Base-by-base conservation (phyloP, 1,140 invertebrate genomes). In the Carposina sasakii region DNA sequence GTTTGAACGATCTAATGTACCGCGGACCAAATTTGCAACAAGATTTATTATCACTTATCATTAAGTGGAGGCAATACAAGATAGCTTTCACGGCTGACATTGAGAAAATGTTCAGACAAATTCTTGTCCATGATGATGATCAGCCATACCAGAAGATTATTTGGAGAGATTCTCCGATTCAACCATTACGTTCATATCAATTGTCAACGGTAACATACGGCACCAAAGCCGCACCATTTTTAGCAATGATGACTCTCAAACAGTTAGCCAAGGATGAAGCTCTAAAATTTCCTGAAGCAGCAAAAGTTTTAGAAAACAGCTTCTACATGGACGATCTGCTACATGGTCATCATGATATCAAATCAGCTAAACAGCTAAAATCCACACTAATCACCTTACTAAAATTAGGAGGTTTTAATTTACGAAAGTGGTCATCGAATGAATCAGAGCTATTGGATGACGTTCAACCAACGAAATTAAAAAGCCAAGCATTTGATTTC, bases 251-350 rank as follows among this genome's bases (percentile, higher is more conserved):
- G 56, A 58, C 54, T 1, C 30, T 86, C 17, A 64, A 64, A 30
- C 56, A 69, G 51, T 42, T 81, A 15, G 72, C 63, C 8, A 17
- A 26, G 40, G 48, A 57, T 52, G 54, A 64, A 36, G n/a, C 41
- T 8, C 5, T 33, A 1, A 48, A 37, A 16, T 76, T 51, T 45
- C 62, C 60, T 4, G 45, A 56, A 48, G 66, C 66, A 16, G 19
- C 52, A 3, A 37, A 56, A 17, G 53, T 57, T 22, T n/a, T 62
- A 3, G 21, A 55, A 19, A 28, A 46, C 23, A 46, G 63, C 28
- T 66, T 63, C 33, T 72, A 75, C 48, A 70, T 85, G 3, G 77
- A 86, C 55, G 76, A 85, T 56, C n/a, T 74, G 5, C 16, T 76
- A 1, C 48, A 63, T 33, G 72, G 77, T 24, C 39, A 50, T 12